Evolutionary conservation across 2,797 vertebrate species (phyloP), one percentile per base, ranked within the genome.

Genomic region (Gambelia wislizenii): DNA sequence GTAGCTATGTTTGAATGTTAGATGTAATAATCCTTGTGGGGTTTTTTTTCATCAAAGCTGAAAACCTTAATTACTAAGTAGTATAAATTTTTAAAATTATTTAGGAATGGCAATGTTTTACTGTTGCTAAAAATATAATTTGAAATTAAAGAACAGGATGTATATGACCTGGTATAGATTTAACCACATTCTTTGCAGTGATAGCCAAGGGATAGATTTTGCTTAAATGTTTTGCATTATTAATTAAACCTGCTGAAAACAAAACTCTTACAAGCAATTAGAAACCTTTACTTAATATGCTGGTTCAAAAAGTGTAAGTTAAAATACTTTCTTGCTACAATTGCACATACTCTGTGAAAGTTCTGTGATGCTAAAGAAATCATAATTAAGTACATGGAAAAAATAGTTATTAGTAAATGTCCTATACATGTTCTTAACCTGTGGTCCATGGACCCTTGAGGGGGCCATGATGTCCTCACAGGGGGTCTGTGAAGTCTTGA

Each of bases 231-330:
- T 89, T 88, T 59, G 33, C 76, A 39, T 81, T 82, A n/a, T 85
- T 91, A 77, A 87, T 91, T 89, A 86, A 81, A 70, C 10, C 2
- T 56, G 76, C 83, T 13, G 39, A 74, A 89, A 87, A 69, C 7
- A 64, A 86, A 75, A 14, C 20, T 82, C 75, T n/a, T 61, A 84
- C 74, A 64, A 83, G 27, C 27, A 42, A 84, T 20, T 82, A 12
- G 27, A 3, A n/a, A 84, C 13, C 79, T 87, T 79, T 85, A 74
- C 72, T 84, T 89, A 87, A 47, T 89, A 2, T 18, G 13, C 8
- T 86, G 59, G 59, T 39, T 90, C 47, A 88, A 69, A 81, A 64
- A 70, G 61, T 33, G 78, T 83, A 16, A 72, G 61, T 83, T 82
- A 70, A 80, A 91, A 44, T 25, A 64, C 81, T 90, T 82, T 44